A percentile compares a stretch with the other conserved stretches of the same genome.
Evolutionary conservation across 2,888 invertebrate genomes (phyloP).

Genomic region (Ochropleura plecta): DNA sequence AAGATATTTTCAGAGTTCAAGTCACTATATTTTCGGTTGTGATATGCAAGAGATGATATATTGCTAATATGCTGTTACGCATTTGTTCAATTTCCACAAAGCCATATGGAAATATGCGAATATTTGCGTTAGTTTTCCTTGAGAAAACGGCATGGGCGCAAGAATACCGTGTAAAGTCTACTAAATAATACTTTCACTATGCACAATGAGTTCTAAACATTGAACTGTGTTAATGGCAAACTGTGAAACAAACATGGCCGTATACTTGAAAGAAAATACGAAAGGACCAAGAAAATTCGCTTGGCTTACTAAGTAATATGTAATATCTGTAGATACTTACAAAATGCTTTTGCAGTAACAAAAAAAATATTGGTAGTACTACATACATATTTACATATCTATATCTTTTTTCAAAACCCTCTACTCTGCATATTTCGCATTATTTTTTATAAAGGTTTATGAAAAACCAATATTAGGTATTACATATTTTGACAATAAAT

Average conservation of each 20-base stretch:
- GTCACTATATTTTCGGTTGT: constrained; percentile 22
- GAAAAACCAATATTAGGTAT: neutral
- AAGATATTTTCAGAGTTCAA: constrained; percentile 22
- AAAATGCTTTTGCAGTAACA: neutral
- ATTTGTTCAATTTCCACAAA: constrained; percentile 20
- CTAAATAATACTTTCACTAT: constrained; percentile 59
- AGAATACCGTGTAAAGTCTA: constrained; percentile 36
- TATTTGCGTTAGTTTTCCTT: constrained; percentile 41
- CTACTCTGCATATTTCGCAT: neutral
- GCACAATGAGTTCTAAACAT: constrained; percentile 49
- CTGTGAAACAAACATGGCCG: constrained; percentile 29
- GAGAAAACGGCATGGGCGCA: constrained; percentile 40
- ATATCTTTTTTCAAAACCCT: neutral
- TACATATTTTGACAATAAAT: neutral
- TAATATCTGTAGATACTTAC: neutral
- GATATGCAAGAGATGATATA: constrained; percentile 33
- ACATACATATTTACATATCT: neutral
- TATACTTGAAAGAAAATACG: neutral
- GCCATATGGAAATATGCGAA: constrained; percentile 29
- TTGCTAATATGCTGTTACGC: constrained; percentile 9
- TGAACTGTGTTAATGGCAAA: constrained; percentile 39
- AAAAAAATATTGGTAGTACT: neutral
- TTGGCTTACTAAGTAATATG: neutral
- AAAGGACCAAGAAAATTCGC: neutral
- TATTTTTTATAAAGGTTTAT: neutral